phyloP scores from a whole-genome alignment of 2,113 vertebrate species.

The Steatornis caripensis region DNA sequence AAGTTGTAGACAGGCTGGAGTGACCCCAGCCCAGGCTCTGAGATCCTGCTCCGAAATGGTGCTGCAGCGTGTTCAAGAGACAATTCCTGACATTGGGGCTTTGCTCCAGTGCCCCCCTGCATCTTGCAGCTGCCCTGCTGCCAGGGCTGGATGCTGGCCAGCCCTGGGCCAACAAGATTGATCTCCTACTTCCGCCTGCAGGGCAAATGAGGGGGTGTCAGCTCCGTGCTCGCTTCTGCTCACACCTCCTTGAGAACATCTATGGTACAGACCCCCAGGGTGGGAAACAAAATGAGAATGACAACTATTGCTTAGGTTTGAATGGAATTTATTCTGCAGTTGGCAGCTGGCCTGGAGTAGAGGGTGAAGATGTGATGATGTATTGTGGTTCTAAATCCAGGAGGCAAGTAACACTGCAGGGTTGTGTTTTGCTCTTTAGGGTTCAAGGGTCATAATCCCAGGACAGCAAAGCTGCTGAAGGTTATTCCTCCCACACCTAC shows the following conservation, averaged over 20 bases:
- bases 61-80: background rate
- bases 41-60: background rate
- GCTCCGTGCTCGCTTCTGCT: background rate
- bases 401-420: background rate
- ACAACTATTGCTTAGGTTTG: background rate
- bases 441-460: background rate
- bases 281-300: background rate
- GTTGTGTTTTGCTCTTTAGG: background rate
- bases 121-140: rapidly evolving
- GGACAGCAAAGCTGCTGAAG: background rate
- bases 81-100: background rate
- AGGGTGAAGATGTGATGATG: background rate
- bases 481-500: background rate
- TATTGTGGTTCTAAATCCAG: background rate
- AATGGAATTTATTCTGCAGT: background rate
- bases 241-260: background rate
- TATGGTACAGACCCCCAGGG: background rate
- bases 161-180: background rate
- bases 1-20: background rate
- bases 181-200: background rate
- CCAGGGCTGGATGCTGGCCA: background rate
- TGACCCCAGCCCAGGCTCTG: background rate
- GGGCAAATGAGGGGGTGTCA: rapidly evolving
- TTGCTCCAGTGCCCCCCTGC: background rate
- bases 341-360: background rate